Conservation (phyloP, 2,888 invertebrate species). For the Amphipoea oculea region DNA sequence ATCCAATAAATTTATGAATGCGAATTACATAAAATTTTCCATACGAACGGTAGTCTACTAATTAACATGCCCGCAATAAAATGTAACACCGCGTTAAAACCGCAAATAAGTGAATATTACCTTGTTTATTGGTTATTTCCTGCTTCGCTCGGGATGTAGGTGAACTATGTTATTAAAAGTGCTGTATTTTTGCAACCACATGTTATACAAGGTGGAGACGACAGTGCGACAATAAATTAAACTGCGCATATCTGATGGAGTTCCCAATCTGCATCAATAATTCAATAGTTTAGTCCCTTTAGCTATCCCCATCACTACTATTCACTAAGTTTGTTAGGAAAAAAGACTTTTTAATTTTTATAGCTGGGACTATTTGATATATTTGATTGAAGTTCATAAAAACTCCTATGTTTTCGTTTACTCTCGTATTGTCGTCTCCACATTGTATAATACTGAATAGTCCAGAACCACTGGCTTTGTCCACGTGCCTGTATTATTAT, state of each 20-base stretch:
- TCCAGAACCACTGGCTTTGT: not conserved
- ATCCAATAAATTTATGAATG: conserved; percentile 29
- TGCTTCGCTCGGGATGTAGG: conserved; percentile 55
- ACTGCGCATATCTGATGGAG: not conserved
- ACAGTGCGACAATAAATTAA: not conserved
- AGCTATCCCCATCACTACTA: not conserved
- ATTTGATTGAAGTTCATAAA: not conserved
- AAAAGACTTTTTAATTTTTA: not conserved
- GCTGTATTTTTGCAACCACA: conserved; percentile 31
- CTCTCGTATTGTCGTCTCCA: not conserved
- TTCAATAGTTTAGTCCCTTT: not conserved
- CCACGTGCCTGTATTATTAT: conserved; percentile 1
- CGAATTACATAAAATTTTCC: conserved; percentile 54
- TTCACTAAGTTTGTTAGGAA: not conserved
- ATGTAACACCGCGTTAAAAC: conserved; percentile 63
- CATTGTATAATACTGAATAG: not conserved
- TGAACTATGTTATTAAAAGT: conserved; percentile 47
- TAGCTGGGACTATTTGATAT: no score
- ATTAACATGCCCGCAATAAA: conserved; percentile 65
- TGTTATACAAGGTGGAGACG: not conserved
- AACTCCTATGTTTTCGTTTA: not conserved
- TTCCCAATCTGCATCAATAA: not conserved
- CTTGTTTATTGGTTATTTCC: conserved; percentile 71
- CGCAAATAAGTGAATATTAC: conserved; percentile 67
- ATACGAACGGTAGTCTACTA: conserved; percentile 47